These are phyloP conservation scores for Perca flavescens DNA, from an alignment of 2,113 vertebrate genomes.

Conservation along the genomic window DNA sequence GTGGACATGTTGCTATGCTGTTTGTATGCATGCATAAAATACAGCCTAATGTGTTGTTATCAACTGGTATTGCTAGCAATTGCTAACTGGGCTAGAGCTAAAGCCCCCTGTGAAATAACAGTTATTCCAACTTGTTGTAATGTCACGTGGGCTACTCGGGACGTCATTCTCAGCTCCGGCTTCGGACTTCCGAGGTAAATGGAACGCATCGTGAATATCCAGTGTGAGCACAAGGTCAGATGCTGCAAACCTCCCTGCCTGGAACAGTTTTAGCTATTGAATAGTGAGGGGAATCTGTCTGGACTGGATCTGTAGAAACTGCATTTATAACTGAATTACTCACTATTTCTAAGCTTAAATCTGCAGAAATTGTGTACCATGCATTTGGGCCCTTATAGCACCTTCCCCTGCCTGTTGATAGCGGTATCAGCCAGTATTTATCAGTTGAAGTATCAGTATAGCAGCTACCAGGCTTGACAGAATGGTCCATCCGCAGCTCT, in stretches of 20 bases:
- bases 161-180: too few relatives aligned
- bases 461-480: constrained; percentile 19
- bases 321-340: background rate
- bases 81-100: too few relatives aligned
- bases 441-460: constrained; percentile 34
- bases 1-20: too few relatives aligned
- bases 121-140: too few relatives aligned
- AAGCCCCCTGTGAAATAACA: too few relatives aligned
- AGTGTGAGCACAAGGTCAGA: constrained; percentile 16
- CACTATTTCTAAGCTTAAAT: background rate
- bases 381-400: background rate
- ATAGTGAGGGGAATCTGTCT: background rate
- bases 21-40: too few relatives aligned
- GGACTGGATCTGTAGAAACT: background rate
- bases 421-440: background rate
- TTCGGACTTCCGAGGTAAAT: too few relatives aligned
- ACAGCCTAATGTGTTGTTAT: too few relatives aligned
- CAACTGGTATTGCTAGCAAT: too few relatives aligned
- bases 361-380: background rate
- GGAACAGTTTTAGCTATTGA: background rate
- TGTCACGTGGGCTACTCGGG: too few relatives aligned
- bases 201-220: too few relatives aligned
- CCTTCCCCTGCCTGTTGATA: background rate
- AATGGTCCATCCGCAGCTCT: constrained; percentile 47
- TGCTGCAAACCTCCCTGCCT: constrained; percentile 6